Conservation (phyloP, 2,113 vertebrate species). For the Alligator mississippiensis region DNA sequence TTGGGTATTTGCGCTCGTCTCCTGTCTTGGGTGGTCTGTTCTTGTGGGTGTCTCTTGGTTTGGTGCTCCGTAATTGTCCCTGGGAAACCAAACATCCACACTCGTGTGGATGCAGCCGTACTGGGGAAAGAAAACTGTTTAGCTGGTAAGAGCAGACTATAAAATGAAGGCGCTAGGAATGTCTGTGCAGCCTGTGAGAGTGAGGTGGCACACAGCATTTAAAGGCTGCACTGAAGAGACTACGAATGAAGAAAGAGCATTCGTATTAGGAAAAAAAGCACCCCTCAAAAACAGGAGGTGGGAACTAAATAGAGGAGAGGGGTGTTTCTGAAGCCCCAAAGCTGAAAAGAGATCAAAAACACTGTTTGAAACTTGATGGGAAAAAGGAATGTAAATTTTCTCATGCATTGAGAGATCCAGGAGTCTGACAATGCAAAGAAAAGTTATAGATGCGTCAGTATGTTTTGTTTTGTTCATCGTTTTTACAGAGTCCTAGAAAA, state of each 20-base stretch:
- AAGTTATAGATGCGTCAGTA: not conserved
- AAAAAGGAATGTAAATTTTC: not conserved
- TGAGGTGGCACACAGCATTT: not conserved
- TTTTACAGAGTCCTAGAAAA: not conserved
- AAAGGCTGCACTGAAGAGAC: not conserved
- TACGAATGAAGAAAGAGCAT: not conserved
- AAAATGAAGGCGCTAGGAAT: not conserved
- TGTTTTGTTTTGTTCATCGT: no score
- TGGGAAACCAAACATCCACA: no score
- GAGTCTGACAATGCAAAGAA: not conserved
- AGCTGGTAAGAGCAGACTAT: not conserved
- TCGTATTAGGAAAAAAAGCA: not conserved
- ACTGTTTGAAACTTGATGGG: not conserved
- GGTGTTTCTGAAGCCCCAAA: not conserved
- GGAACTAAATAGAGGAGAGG: not conserved
- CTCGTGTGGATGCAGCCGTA: not conserved
- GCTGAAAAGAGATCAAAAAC: not conserved
- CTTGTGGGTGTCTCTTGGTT: no score
- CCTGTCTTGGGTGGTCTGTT: no score
- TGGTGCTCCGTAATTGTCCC: no score
- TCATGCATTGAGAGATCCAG: not conserved
- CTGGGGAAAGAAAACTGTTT: not conserved
- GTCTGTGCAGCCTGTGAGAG: not conserved
- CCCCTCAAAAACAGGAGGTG: not conserved
- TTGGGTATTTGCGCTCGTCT: no score